Conservation (phyloP, 2,113 vertebrate species). For the Lates calcarifer region DNA sequence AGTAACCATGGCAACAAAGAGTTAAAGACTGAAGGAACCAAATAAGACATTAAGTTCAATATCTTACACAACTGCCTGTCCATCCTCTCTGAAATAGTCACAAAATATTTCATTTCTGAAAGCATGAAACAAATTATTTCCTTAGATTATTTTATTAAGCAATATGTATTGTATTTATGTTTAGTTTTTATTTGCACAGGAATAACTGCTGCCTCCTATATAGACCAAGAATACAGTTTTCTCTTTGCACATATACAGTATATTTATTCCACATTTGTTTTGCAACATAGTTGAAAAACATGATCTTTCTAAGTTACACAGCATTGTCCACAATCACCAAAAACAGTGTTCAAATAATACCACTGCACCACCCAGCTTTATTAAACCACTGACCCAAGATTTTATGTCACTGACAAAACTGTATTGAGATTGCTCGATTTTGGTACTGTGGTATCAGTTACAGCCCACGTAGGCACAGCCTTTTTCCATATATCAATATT, state of each 20-base stretch:
- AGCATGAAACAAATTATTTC: background rate
- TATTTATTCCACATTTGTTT: slow-evolving; percentile 32
- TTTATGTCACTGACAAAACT: background rate
- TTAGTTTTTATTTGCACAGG: background rate
- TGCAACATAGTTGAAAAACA: slow-evolving; percentile 6
- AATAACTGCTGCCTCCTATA: too few relatives aligned
- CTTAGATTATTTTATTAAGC: background rate
- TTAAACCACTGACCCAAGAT: background rate
- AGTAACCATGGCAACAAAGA: background rate
- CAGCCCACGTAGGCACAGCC: background rate
- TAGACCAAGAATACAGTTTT: background rate
- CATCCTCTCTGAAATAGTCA: background rate
- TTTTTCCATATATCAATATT: background rate
- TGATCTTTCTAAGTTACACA: background rate
- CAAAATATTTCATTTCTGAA: background rate
- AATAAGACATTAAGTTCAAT: background rate
- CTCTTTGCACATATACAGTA: background rate
- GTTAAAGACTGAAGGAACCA: background rate
- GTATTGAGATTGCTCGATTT: too few relatives aligned
- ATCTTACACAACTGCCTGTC: background rate
- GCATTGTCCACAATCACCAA: background rate
- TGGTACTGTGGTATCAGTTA: background rate
- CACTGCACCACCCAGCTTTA: background rate
- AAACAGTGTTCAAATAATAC: background rate
- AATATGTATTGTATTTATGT: background rate